These are phyloP conservation scores for Cairina moschata DNA, from an alignment of 2,113 vertebrate species.

Conservation along the genomic window DNA sequence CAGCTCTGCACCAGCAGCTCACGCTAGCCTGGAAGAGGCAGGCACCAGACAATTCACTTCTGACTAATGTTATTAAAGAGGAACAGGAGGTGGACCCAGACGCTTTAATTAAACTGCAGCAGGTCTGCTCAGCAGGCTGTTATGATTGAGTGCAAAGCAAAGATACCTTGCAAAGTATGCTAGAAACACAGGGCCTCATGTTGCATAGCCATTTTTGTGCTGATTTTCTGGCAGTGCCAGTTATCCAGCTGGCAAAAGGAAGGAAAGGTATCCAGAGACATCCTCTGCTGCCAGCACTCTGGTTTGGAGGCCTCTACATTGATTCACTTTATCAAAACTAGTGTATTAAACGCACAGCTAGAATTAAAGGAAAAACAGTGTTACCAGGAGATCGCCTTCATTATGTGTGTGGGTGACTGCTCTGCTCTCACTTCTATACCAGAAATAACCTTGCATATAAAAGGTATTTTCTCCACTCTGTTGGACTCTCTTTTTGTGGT, in stretches of 20 bases:
- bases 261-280: neutral
- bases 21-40: neutral
- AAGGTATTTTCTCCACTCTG: accelerated
- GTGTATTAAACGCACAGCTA: neutral
- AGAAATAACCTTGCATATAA: neutral
- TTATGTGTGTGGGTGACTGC: neutral
- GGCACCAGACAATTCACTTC: constrained; percentile 40
- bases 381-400: neutral
- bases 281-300: neutral
- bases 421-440: neutral
- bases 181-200: neutral
- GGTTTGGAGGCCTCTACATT: neutral
- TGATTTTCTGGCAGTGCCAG: neutral
- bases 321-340: neutral
- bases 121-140: constrained; percentile 23
- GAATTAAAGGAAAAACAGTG: neutral
- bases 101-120: constrained; percentile 14
- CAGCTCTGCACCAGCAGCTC: neutral
- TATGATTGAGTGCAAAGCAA: neutral
- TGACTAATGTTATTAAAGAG: constrained; percentile 38
- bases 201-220: neutral
- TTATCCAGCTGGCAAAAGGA: neutral
- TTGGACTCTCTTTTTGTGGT: neutral
- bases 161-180: neutral
- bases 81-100: constrained; percentile 42